Evolutionary conservation across 2,113 vertebrate species (phyloP), one percentile per base, ranked within the genome.

Genomic region (Microtus richardsoni): DNA sequence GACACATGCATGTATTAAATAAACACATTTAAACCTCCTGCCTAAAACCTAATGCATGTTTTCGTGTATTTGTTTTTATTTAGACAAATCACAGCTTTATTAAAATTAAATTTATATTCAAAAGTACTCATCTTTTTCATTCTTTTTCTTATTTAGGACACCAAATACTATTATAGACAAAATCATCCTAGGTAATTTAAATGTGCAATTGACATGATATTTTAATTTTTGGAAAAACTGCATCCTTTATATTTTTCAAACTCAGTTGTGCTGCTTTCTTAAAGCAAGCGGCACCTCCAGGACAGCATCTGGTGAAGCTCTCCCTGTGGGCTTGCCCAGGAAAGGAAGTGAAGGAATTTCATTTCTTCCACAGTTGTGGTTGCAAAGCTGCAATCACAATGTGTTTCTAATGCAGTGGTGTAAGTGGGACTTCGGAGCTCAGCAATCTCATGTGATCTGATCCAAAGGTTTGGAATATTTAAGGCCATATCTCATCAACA

Each of bases 251-350:
- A 93, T 94, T 97, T 94, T 97, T 96, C 92, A 97, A 96, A 97
- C n/a, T 92, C 28, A 66, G 83, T 92, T 94, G 93, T 89, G 94
- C 89, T 95, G 84, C 93, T 92, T 97, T 97, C 83, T 96, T 91
- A 96, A 96, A 97, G 95, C 89, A 95, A 98, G 97, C 62, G 94
- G 91, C 92, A 98, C 89, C 88, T 94, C 70, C 71, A 97, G 93
- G 94, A 97, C 41, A 91, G 95, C 97, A 97, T 98, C 95, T 98
- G 95, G 96, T 96, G 96, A 96, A 93, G 96, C 95, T 93, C 94
- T 96, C 94, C 95, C 71, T 92, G 70, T 95, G 95, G 95, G 96
- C 97, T 94, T 96, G 77, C 83, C 83, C 71, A 92, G 83, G 94
- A 95, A 97, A 96, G 93, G 75, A 97, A 97, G 88, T 96, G 71